Conservation (phyloP, 1,140 invertebrate genomes). For the Sinella curviseta region DNA sequence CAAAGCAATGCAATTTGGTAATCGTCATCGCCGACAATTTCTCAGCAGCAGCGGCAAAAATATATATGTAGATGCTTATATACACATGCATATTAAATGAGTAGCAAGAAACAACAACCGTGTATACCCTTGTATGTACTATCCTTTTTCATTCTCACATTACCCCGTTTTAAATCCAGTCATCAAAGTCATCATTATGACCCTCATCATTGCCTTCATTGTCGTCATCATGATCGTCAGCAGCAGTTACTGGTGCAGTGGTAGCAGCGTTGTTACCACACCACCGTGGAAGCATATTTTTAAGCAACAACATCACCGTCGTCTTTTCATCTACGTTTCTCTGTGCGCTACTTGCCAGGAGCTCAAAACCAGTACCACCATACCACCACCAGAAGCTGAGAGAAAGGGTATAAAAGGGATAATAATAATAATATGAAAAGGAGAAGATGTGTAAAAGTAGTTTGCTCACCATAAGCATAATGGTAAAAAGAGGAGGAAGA, state of each 20-base stretch:
- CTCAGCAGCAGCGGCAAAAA: not conserved
- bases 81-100: no score
- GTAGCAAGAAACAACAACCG: no score
- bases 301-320: not conserved
- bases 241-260: not conserved
- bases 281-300: not conserved
- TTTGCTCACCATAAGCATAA: not conserved
- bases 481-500: not conserved
- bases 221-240: not conserved
- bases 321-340: not conserved
- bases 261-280: not conserved
- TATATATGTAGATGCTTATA: not conserved
- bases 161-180: constrained; percentile 24
- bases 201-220: constrained; percentile 20
- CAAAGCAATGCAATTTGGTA: constrained; percentile 6
- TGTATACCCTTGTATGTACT: not conserved
- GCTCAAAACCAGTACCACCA: not conserved
- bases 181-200: constrained; percentile 27
- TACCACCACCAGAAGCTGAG: not conserved
- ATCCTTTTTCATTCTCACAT: not conserved
- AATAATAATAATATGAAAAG: not conserved
- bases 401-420: not conserved
- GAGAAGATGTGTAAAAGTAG: not conserved
- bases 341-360: constrained; percentile 12
- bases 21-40: constrained; percentile 9